A percentile compares a stretch with the other conserved stretches of the same genome.
These are phyloP conservation scores for Aeoliscus strigatus DNA, from an alignment of 2,797 vertebrate species.

Conservation along the genomic window DNA sequence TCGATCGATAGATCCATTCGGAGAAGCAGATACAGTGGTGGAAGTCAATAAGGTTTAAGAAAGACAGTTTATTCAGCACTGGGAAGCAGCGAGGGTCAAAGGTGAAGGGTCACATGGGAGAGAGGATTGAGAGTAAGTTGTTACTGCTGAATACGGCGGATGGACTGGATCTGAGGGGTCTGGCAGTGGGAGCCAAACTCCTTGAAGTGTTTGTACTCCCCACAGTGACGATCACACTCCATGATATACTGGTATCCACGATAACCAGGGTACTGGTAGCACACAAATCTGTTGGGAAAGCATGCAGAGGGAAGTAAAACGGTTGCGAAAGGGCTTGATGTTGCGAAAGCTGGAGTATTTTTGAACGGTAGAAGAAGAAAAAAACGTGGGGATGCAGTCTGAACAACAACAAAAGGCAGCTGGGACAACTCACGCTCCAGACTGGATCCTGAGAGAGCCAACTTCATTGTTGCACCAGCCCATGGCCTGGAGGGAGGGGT, in stretches of 20 bases:
- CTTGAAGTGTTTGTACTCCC: slow-evolving; percentile 89
- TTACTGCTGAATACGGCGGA: slow-evolving; percentile 93
- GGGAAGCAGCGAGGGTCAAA: slow-evolving; percentile 43
- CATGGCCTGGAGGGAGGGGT: slow-evolving; percentile 85
- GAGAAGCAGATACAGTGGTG: slow-evolving; percentile 42
- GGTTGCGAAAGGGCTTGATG: slow-evolving; percentile 7
- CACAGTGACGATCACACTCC: slow-evolving; percentile 87
- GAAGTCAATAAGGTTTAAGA: slow-evolving; percentile 71
- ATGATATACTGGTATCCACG: slow-evolving; percentile 92
- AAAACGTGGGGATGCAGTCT: too few relatives aligned
- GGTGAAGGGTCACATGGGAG: slow-evolving; percentile 46
- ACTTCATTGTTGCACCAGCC: slow-evolving; percentile 93
- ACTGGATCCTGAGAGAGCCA: slow-evolving; percentile 85
- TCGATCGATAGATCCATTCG: neutral
- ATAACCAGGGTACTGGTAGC: slow-evolving; percentile 92
- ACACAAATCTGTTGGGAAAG: slow-evolving; percentile 81
- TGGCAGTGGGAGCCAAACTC: slow-evolving; percentile 91
- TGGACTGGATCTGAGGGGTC: slow-evolving; percentile 92
- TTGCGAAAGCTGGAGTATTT: slow-evolving; percentile 22
- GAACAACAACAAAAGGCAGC: too few relatives aligned
- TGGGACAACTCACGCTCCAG: slow-evolving; percentile 82
- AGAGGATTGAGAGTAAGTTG: slow-evolving; percentile 13
- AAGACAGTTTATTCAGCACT: slow-evolving; percentile 80
- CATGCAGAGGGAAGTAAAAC: slow-evolving; percentile 2
- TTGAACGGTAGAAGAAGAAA: neutral